A percentile compares a stretch with the other conserved stretches of the same genome.
phyloP scores from a whole-genome alignment of 2,888 invertebrate species.

The Trachelus troglodyta region DNA sequence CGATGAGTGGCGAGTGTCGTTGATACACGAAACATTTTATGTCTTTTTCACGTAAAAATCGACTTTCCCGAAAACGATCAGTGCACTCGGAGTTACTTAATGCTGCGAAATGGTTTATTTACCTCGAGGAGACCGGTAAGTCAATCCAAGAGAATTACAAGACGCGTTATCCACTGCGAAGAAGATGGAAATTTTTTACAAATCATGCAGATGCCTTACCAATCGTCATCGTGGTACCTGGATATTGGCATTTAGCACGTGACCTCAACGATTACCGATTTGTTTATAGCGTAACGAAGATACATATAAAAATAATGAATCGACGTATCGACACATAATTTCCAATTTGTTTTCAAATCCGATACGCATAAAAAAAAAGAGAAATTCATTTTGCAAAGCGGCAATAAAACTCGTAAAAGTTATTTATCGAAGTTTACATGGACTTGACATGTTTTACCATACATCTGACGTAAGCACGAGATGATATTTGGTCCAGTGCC shows the following conservation, averaged over 20 bases:
- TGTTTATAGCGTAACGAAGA: neutral
- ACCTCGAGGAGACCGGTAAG: neutral
- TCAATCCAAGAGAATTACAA: neutral
- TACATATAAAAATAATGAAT: neutral
- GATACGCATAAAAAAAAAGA: neutral
- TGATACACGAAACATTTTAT: neutral
- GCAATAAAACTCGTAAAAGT: neutral
- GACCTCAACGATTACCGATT: too few species aligned
- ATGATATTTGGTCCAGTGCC: slow-evolving; percentile 4
- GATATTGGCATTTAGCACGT: neutral
- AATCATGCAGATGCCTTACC: neutral
- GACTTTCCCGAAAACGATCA: neutral
- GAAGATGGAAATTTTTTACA: neutral
- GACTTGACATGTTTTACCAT: slow-evolving; percentile 1
- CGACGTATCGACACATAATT: neutral
- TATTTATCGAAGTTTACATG: neutral
- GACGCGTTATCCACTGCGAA: neutral
- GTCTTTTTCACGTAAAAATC: neutral
- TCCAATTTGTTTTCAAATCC: neutral
- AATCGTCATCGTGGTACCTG: neutral
- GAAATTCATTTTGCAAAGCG: neutral
- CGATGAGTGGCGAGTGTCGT: neutral
- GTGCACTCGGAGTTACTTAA: neutral
- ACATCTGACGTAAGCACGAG: neutral
- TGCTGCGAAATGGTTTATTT: neutral